These are phyloP conservation scores for Xyrichtys novacula DNA, from an alignment of 2,797 vertebrate species.

Conservation along the genomic window DNA sequence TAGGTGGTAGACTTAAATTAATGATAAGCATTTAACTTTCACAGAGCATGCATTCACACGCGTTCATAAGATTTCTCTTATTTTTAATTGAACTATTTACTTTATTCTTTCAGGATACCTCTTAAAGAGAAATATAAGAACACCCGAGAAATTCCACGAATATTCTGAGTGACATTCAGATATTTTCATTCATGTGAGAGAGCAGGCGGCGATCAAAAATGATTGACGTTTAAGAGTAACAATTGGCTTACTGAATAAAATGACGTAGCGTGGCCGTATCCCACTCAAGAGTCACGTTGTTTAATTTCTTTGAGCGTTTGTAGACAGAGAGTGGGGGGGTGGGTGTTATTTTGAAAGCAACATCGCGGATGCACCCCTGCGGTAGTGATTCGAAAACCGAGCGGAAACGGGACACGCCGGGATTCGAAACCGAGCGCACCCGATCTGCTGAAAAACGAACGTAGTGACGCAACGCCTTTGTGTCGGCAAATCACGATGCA, in stretches of 20 bases:
- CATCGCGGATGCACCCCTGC: not conserved
- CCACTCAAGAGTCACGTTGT: constrained; percentile 47
- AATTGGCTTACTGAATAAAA: not conserved
- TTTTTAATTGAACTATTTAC: not conserved
- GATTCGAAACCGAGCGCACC: constrained; percentile 39
- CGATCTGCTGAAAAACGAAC: constrained; percentile 31
- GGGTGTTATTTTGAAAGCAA: constrained; percentile 2
- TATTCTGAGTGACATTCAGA: not conserved
- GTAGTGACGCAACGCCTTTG: constrained; percentile 58
- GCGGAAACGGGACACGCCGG: constrained; percentile 4
- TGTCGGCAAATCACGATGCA: constrained; percentile 73
- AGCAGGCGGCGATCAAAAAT: not conserved
- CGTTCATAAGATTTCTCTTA: not conserved
- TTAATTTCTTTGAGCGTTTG: constrained; percentile 5
- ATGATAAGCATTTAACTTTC: not conserved
- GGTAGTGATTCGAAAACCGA: not conserved
- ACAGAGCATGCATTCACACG: not conserved
- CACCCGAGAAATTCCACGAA: not conserved
- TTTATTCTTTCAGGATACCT: not conserved
- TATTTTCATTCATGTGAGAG: not conserved
- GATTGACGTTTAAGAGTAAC: not conserved
- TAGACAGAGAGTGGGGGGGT: not conserved
- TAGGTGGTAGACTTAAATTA: constrained; percentile 71
- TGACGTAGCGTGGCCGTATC: constrained; percentile 8
- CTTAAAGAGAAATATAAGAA: not conserved